Conservation (phyloP, 2,797 vertebrate genomes). For the Petrocephalus sullivani region DNA sequence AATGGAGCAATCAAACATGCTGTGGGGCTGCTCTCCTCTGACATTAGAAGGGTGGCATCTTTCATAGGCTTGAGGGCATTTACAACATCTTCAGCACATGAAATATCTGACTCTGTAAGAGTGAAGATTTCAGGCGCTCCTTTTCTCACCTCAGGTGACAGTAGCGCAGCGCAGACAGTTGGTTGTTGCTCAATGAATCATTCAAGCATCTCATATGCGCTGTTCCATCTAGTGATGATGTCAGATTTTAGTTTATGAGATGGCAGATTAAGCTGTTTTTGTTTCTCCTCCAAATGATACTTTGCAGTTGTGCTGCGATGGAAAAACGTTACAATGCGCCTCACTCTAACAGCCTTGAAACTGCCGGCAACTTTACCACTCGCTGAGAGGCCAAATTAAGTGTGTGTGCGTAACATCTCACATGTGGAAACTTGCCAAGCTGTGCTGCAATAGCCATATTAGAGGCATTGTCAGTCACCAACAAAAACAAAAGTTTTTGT, state of each 20-base stretch:
- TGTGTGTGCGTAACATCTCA: constrained; percentile 15
- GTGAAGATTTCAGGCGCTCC: constrained; percentile 12
- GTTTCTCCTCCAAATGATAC: background rate
- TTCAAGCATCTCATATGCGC: constrained; percentile 15
- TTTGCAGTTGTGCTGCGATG: constrained; percentile 6
- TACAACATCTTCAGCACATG: constrained; percentile 15
- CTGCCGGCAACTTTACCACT: background rate
- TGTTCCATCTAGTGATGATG: constrained; percentile 14
- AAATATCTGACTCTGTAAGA: constrained; percentile 19
- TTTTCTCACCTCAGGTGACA: background rate
- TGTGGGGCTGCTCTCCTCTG: constrained; percentile 14
- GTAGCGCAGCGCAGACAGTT: background rate
- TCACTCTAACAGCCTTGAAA: background rate
- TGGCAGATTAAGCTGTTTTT: background rate
- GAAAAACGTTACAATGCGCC: background rate
- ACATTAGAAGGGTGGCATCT: constrained; percentile 16
- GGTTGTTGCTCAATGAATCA: constrained; percentile 15
- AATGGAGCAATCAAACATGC: background rate
- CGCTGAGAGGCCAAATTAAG: constrained; percentile 5
- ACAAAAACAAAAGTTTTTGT: no score
- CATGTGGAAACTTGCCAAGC: background rate
- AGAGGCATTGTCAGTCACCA: no score
- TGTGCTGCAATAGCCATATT: background rate
- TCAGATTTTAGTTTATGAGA: constrained; percentile 11
- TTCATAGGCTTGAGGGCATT: constrained; percentile 18